These are phyloP conservation scores for Opisthocomus hoazin DNA, from an alignment of 2,113 vertebrate genomes.

Conservation along the genomic window DNA sequence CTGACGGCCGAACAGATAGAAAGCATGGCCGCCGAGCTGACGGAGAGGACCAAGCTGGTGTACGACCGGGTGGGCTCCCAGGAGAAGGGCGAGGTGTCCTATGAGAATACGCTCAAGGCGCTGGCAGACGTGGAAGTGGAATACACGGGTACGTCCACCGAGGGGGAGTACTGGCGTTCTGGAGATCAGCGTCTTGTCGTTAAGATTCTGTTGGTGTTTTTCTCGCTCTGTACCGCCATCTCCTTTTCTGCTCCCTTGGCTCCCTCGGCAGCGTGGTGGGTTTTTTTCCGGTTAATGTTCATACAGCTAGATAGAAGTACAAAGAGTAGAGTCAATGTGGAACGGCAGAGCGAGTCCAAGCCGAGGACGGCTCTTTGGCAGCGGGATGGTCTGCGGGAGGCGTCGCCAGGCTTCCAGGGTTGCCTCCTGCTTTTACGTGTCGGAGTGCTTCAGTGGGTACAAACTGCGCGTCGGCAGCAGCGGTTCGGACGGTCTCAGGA, in stretches of 20 bases:
- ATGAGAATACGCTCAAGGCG: conserved; percentile 86
- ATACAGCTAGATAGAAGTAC: not conserved
- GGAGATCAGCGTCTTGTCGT: rapidly evolving
- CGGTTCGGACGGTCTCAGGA: not conserved
- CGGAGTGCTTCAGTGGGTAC: not conserved
- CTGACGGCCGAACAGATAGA: conserved; percentile 81
- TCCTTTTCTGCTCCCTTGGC: not conserved
- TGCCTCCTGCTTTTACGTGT: not conserved
- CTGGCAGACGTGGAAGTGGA: conserved; percentile 90
- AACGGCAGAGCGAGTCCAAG: not conserved
- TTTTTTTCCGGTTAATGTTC: not conserved
- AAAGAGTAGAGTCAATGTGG: not conserved
- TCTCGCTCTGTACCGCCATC: not conserved
- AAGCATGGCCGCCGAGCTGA: conserved; percentile 74
- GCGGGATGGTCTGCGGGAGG: not conserved
- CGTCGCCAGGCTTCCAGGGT: not conserved
- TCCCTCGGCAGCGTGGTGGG: not conserved
- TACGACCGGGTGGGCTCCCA: conserved; percentile 87
- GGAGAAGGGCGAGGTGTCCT: conserved; percentile 73
- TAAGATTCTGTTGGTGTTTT: not conserved
- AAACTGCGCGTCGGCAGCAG: rapidly evolving
- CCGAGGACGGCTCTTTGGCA: not conserved
- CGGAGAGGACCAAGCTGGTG: conserved; percentile 81
- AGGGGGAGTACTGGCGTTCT: rapidly evolving
- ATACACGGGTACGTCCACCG: conserved; percentile 79